Conservation (phyloP, 2,113 vertebrate genomes). For the Struthio camelus region DNA sequence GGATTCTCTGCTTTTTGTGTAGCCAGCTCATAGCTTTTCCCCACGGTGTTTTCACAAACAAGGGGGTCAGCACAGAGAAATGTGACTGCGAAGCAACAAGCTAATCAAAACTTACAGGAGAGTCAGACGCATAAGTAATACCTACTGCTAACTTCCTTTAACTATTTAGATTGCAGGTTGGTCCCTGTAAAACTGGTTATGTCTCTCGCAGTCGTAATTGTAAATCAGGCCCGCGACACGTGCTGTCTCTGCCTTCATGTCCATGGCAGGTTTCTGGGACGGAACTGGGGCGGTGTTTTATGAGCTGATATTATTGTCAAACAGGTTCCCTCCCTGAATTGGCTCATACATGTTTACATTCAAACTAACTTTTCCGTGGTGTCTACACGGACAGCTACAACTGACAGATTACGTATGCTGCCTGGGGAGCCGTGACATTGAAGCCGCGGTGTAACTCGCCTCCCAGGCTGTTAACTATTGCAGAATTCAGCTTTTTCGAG, state of each 20-base stretch:
- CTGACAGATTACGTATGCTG: neutral
- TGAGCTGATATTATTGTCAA: neutral
- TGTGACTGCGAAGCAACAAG: neutral
- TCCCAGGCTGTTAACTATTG: neutral
- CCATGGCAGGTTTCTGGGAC: neutral
- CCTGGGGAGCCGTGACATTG: neutral
- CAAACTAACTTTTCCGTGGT: neutral
- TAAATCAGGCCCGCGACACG: neutral
- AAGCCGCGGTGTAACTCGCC: neutral
- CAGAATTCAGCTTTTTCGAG: neutral
- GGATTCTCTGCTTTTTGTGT: neutral
- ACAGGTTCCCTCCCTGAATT: neutral
- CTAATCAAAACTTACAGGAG: neutral
- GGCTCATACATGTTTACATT: constrained; percentile 22
- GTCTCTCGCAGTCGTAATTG: neutral
- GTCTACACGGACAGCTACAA: neutral
- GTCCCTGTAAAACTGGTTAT: neutral
- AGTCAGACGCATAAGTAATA: neutral
- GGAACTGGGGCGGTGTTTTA: neutral
- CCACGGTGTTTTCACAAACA: neutral
- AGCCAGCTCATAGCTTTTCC: neutral
- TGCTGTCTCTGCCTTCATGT: neutral
- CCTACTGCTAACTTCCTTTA: neutral
- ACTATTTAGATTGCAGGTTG: neutral
- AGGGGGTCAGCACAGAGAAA: neutral